Evolutionary conservation across 2,888 invertebrate species (phyloP).

Genomic region (Agonopterix subpropinquella): DNA sequence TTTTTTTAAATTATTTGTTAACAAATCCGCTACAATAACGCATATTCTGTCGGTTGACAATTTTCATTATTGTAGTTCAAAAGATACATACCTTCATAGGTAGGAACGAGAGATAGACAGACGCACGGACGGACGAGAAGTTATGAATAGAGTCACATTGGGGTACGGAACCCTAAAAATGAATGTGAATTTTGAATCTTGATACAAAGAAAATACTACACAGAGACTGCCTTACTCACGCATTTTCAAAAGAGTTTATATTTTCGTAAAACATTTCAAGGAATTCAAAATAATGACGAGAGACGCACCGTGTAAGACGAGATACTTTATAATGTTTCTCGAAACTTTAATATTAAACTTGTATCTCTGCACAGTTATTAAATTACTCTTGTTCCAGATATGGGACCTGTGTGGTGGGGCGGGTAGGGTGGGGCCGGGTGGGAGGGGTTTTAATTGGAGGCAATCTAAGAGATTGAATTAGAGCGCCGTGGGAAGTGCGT

Average conservation of each 20-base stretch:
- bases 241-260: too few species aligned
- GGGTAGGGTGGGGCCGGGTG: not conserved
- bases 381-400: too few species aligned
- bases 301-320: too few species aligned
- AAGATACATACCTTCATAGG: not conserved
- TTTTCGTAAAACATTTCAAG: too few species aligned
- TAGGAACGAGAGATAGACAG: too few species aligned
- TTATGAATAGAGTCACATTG: not conserved
- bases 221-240: too few species aligned
- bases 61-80: not conserved
- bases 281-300: too few species aligned
- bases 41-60: not conserved
- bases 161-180: not conserved
- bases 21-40: not conserved
- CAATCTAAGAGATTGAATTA: conserved; percentile 1
- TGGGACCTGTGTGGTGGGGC: not conserved
- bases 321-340: too few species aligned
- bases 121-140: not conserved
- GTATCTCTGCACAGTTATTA: too few species aligned
- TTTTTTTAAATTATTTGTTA: not conserved
- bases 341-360: too few species aligned
- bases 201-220: too few species aligned
- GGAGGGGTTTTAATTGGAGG: conserved; percentile 1
- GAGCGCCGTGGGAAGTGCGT: not conserved
- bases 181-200: not conserved